Evolutionary conservation across 2,888 invertebrate species (phyloP).

Genomic region (Leucophenga montana): DNA sequence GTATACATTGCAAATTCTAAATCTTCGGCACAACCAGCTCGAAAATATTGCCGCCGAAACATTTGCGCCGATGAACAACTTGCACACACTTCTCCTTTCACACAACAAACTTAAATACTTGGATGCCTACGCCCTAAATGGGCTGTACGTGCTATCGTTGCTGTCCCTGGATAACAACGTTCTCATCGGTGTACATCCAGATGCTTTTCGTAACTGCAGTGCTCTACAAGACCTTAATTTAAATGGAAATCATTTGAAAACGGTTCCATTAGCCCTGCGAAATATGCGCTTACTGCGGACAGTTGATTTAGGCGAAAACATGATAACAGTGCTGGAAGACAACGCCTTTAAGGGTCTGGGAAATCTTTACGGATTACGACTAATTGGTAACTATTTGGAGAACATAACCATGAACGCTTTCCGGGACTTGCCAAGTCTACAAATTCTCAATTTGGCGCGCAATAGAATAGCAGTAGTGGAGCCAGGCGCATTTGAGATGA

Average conservation of each 20-base stretch:
- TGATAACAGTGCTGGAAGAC: constrained; percentile 85
- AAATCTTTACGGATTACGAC: constrained; percentile 88
- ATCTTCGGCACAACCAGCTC: constrained; percentile 87
- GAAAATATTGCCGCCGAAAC: constrained; percentile 90
- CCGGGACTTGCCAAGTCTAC: constrained; percentile 84
- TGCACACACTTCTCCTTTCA: constrained; percentile 89
- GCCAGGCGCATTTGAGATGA: constrained; percentile 85
- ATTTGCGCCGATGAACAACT: constrained; percentile 92
- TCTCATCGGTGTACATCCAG: constrained; percentile 87
- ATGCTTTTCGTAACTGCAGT: constrained; percentile 92
- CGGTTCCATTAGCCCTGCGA: constrained; percentile 85
- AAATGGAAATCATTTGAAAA: constrained; percentile 87
- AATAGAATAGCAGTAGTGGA: constrained; percentile 87
- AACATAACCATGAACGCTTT: constrained; percentile 87
- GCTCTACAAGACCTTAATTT: constrained; percentile 92
- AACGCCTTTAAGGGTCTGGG: constrained; percentile 88
- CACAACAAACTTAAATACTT: constrained; percentile 89
- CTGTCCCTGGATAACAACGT: constrained; percentile 90
- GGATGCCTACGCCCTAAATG: constrained; percentile 90
- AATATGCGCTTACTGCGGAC: constrained; percentile 90
- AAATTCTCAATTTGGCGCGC: constrained; percentile 89
- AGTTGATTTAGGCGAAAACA: constrained; percentile 93
- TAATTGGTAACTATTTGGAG: constrained; percentile 90
- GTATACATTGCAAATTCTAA: constrained; percentile 88
- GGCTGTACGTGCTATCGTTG: constrained; percentile 88